These are phyloP conservation scores for Acanthaster planci DNA, from an alignment of 35 echinoderm and acorn worm species.

Conservation along the genomic window DNA sequence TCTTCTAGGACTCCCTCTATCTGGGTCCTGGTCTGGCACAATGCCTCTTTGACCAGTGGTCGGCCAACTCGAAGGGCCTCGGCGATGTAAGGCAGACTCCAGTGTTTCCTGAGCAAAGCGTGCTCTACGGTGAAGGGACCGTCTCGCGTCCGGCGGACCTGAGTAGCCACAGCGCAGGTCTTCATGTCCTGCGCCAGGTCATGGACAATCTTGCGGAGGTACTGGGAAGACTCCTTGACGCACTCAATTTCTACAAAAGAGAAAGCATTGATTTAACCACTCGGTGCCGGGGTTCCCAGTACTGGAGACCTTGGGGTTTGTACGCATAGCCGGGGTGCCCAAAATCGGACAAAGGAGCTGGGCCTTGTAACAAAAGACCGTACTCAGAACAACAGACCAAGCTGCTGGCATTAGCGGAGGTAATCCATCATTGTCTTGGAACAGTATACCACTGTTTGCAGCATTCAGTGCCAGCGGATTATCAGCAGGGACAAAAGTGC, in stretches of 20 bases:
- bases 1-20: background rate
- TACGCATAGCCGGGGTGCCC: too few species aligned
- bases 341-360: too few species aligned
- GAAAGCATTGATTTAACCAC: background rate
- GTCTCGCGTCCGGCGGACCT: conserved; percentile 67
- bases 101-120: conserved; percentile 79
- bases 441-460: too few species aligned
- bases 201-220: conserved; percentile 69
- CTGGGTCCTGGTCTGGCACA: background rate
- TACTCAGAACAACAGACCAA: too few species aligned
- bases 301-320: too few species aligned
- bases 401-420: too few species aligned
- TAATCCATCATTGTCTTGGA: too few species aligned
- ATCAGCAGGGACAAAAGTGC: too few species aligned
- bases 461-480: too few species aligned
- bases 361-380: too few species aligned
- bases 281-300: too few species aligned
- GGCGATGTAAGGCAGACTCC: conserved; percentile 49
- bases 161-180: conserved; percentile 66
- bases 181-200: conserved; percentile 77
- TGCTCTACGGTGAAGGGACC: conserved; percentile 78
- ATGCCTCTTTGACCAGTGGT: conserved; percentile 22
- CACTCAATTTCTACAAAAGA: conserved; percentile 58
- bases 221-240: conserved; percentile 65
- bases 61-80: conserved; percentile 20